Base-by-base conservation (phyloP, 2,113 vertebrate species). In the Anarhynchus alexandrinus region DNA sequence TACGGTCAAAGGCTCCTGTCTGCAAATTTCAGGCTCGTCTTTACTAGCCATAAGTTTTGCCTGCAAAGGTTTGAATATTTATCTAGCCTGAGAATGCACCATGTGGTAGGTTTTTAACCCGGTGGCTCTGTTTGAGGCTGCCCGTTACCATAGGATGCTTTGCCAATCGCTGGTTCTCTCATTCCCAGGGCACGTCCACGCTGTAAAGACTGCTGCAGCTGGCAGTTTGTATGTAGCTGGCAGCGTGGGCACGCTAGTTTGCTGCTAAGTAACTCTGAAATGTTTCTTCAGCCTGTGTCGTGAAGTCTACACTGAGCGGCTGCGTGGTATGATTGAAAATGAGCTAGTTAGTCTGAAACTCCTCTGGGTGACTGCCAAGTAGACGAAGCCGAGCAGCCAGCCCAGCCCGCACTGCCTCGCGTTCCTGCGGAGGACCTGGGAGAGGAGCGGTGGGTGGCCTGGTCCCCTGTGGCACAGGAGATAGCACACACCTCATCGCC, bases 271-370 rank as follows among this genome's bases (percentile, higher is more conserved):
- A 14, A 20, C 47, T 15, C 58, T 5, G 32, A 17, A 84, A 40
- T 32, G 54, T 72, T 78, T 52, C 36, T 34, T 64, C 74, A 86
- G 59, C 47, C 55, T 9, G 36, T 17, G 32, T 8, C 1, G 1
- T 22, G 73, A 43, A 70, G n/a, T 25, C 38, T 62, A 25, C 22
- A 2, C 4, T 1, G 43, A 14, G 52, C 3, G 1, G 40, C 80
- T 47, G n/a, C 45, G 23, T 0, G 3, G 43, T 4, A 5, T 3
- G 23, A 34, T 7, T 47, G 34, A 34, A 45, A 57, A 3, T 1
- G 29, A 47, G 36, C 69, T 73, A 11, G 12, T 40, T 8, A 22
- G 47, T n/a, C 79, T 77, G 74, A 22, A 42, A 15, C 30, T 52
- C 42, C 47, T 38, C 32, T 49, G 84, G 36, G 57, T 14, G 12